Percentiles rank a stretch among this genome's conserved stretches.
phyloP scores from a whole-genome alignment of 2,888 invertebrate species.

The Tanytarsus gracilentus region DNA sequence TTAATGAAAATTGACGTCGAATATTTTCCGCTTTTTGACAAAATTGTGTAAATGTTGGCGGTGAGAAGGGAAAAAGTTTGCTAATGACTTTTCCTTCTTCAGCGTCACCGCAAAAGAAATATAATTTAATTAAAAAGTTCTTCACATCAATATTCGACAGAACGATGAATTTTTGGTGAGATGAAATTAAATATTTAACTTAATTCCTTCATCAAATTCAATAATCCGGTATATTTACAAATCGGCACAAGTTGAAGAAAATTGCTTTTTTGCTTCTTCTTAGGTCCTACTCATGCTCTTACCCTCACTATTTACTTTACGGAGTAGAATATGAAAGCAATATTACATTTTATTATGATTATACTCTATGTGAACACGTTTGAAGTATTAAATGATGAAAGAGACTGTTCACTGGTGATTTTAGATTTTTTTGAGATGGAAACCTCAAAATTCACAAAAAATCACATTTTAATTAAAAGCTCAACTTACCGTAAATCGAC shows the following conservation, averaged over 20 bases:
- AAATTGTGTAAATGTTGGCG: too few species aligned
- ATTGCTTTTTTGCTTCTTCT: not conserved
- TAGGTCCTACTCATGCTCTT: not conserved
- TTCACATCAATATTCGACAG: not conserved
- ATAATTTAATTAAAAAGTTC: not conserved
- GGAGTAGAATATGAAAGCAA: not conserved
- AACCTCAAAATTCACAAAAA: conserved; percentile 23
- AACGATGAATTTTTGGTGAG: not conserved
- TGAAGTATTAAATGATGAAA: not conserved
- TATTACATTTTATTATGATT: not conserved
- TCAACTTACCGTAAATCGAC: conserved; percentile 73
- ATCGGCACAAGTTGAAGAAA: conserved; percentile 11
- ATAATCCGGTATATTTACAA: conserved; percentile 19
- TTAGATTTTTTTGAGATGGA: not conserved
- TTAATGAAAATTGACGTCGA: conserved; percentile 12
- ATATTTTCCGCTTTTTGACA: not conserved
- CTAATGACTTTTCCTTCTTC: not conserved
- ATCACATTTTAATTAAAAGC: too few species aligned
- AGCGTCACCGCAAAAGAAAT: not conserved
- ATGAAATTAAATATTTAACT: not conserved
- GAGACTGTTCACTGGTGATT: not conserved
- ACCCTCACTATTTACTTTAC: conserved; percentile 18
- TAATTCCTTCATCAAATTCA: not conserved
- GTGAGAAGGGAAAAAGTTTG: not conserved
- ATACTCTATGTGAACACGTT: not conserved